Conservation (phyloP, 2,888 invertebrate species). For the Scaptomyza tumidula region DNA sequence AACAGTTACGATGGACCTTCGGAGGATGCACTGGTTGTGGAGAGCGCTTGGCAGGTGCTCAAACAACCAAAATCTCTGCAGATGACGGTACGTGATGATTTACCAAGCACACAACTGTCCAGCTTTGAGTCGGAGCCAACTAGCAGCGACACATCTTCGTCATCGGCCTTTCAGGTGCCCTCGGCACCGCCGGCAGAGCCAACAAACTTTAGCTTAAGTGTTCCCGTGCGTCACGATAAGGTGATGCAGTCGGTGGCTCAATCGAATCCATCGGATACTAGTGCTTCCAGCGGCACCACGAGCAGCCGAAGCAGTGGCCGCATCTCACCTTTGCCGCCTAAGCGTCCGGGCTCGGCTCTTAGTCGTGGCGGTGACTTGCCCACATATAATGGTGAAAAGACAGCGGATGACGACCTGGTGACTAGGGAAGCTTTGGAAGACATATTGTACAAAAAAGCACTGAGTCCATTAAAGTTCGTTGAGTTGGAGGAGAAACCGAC, state of each 20-base stretch:
- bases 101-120: slow-evolving; percentile 29
- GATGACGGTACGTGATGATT: slow-evolving; percentile 25
- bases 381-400: neutral
- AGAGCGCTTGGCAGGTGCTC: slow-evolving; percentile 45
- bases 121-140: slow-evolving; percentile 38
- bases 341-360: slow-evolving; percentile 18
- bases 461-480: neutral
- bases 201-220: neutral
- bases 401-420: neutral
- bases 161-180: slow-evolving; percentile 20
- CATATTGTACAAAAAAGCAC: slow-evolving; percentile 22
- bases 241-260: slow-evolving; percentile 43
- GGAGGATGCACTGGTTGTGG: slow-evolving; percentile 56
- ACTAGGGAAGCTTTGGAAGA: slow-evolving; percentile 17
- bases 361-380: slow-evolving; percentile 38
- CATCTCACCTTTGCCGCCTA: slow-evolving; percentile 20
- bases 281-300: slow-evolving; percentile 42
- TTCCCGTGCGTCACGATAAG: slow-evolving; percentile 26
- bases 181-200: slow-evolving; percentile 20
- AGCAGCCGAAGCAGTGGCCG: slow-evolving; percentile 32
- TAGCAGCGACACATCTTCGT: slow-evolving; percentile 38
- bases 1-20: slow-evolving; percentile 66
- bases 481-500: neutral
- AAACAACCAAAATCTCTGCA: slow-evolving; percentile 36
- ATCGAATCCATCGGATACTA: slow-evolving; percentile 41